A percentile compares a stretch with the other conserved stretches of the same genome.
Conservation (phyloP, 2,888 invertebrate species). For the Ypsolopha sequella region DNA sequence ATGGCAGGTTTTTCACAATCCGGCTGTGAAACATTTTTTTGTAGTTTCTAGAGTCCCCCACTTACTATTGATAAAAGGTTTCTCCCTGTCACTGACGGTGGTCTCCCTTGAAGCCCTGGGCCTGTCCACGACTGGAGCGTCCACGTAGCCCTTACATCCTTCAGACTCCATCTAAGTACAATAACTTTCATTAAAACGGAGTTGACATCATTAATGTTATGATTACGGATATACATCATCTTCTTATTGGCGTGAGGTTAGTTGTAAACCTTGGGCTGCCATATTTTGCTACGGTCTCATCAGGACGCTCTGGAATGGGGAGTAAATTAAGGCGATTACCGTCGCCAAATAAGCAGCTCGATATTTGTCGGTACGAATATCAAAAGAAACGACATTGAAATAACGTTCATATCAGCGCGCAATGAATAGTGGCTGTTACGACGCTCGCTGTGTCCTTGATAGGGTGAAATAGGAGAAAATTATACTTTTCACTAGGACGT, state of each 20-base stretch:
- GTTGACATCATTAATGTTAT: not conserved
- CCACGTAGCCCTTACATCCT: slow-evolving; percentile 45
- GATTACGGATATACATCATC: no score
- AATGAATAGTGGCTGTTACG: no score
- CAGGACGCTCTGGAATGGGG: no score
- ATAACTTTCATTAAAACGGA: not conserved
- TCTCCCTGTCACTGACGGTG: slow-evolving; percentile 36
- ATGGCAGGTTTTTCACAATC: no score
- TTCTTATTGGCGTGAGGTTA: not conserved
- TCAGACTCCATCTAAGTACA: slow-evolving; percentile 44
- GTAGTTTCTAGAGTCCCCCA: slow-evolving; percentile 4
- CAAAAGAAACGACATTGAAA: no score
- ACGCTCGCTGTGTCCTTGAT: no score
- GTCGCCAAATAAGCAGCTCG: no score
- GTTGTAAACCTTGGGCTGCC: not conserved
- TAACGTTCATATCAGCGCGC: no score
- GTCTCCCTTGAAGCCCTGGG: slow-evolving; percentile 21
- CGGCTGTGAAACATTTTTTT: not conserved
- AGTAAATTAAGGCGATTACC: no score
- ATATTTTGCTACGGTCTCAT: not conserved
- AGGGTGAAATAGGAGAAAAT: no score
- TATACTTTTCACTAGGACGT: no score
- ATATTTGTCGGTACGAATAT: no score
- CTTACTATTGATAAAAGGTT: slow-evolving; percentile 51
- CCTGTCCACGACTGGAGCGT: slow-evolving; percentile 25